These are phyloP conservation scores for Venusia cambrica DNA, from an alignment of 2,888 invertebrate genomes.

Conservation along the genomic window DNA sequence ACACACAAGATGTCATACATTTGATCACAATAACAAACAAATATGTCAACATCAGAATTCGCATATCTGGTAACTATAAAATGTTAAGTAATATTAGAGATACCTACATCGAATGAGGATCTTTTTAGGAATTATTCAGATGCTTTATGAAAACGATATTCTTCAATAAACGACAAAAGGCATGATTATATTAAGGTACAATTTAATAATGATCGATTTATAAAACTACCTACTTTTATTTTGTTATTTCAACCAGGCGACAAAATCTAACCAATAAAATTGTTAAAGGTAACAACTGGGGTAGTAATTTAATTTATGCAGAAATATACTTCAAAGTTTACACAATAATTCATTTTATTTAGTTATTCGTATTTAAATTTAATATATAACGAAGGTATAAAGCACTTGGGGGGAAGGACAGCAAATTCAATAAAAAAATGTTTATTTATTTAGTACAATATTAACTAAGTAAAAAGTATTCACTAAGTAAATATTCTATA, in stretches of 20 bases:
- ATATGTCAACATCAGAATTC: no score
- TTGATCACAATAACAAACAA: no score
- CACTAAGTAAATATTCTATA: constrained; percentile 80
- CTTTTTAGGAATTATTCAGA: constrained; percentile 7
- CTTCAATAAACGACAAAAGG: constrained; percentile 12
- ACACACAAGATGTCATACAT: no score
- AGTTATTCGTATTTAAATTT: constrained; percentile 78
- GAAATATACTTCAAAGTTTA: constrained; percentile 76
- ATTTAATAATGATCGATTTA: constrained; percentile 26
- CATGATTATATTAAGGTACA: constrained; percentile 16
- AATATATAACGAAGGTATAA: constrained; percentile 79
- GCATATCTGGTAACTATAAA: constrained; percentile 12
- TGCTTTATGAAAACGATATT: constrained; percentile 15
- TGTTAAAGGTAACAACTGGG: constrained; percentile 71
- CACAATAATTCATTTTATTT: constrained; percentile 75
- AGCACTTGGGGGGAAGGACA: constrained; percentile 83
- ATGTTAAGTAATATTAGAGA: constrained; percentile 2
- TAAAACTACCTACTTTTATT: constrained; percentile 27
- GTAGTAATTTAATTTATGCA: constrained; percentile 62
- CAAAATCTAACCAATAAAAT: constrained; percentile 64
- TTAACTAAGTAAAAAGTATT: constrained; percentile 81
- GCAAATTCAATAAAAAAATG: constrained; percentile 82
- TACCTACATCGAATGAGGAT: constrained; percentile 8
- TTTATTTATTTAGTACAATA: constrained; percentile 77
- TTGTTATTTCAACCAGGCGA: constrained; percentile 55